Evolutionary conservation across 2,113 vertebrate species (phyloP).

Genomic region (Telmatochromis sp.): DNA sequence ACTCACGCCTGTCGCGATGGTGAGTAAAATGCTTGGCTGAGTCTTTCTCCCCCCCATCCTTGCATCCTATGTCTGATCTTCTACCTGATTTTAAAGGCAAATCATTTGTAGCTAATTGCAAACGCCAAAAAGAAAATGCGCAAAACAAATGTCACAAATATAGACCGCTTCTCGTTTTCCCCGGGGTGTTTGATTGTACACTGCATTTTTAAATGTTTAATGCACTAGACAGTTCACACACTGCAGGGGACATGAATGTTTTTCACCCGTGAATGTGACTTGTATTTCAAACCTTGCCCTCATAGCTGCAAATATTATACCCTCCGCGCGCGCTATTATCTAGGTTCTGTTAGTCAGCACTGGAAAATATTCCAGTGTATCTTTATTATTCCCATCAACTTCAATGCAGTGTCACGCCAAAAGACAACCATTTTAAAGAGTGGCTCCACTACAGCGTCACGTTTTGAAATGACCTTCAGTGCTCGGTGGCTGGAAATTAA

Average conservation of each 20-base stretch:
- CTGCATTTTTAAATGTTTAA: background rate
- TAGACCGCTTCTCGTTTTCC: background rate
- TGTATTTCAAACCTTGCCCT: background rate
- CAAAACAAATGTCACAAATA: background rate
- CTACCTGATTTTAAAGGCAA: background rate
- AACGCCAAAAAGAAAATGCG: background rate
- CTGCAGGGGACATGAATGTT: background rate
- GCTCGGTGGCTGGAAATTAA: slow-evolving; percentile 33
- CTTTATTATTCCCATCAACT: background rate
- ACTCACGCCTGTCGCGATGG: slow-evolving; percentile 64
- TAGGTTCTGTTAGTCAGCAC: background rate
- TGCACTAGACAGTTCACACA: background rate
- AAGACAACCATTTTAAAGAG: slow-evolving; percentile 46
- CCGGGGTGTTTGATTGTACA: background rate
- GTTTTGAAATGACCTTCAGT: slow-evolving; percentile 71
- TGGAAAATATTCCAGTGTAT: background rate
- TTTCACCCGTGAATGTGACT: background rate
- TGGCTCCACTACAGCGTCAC: slow-evolving; percentile 8
- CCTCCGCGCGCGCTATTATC: background rate
- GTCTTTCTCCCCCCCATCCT: background rate
- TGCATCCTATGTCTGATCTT: background rate
- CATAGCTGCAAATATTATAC: background rate
- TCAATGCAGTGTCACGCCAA: background rate
- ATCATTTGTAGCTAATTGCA: slow-evolving; percentile 31
- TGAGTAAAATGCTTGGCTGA: slow-evolving; percentile 51